A percentile compares a stretch with the other conserved stretches of the same genome.
phyloP scores from a whole-genome alignment of 2,797 vertebrate genomes.

The Neopelma chrysocephalum region DNA sequence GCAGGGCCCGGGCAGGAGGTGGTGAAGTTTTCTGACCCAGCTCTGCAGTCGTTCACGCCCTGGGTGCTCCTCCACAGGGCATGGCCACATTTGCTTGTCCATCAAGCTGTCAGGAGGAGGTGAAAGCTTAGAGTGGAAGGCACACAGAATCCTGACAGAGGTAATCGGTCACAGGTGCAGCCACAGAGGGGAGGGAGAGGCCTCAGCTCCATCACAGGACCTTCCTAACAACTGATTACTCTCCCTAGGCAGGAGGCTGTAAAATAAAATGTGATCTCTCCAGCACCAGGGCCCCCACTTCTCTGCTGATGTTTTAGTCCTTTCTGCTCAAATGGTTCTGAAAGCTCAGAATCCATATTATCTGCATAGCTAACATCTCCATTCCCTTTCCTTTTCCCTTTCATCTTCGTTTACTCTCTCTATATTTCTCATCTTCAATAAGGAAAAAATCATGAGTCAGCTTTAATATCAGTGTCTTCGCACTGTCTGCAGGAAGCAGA shows the following conservation, averaged over 20 bases:
- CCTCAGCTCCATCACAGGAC: not conserved
- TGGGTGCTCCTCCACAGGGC: not conserved
- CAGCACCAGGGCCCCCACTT: not conserved
- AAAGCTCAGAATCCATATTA: slow-evolving; percentile 6
- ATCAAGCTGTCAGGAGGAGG: slow-evolving; percentile 1
- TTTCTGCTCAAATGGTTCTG: not conserved
- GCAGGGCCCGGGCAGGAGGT: not conserved
- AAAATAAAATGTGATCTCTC: slow-evolving; percentile 12
- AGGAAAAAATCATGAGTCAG: slow-evolving; percentile 25
- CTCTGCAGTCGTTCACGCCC: not conserved
- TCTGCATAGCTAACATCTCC: slow-evolving; percentile 55
- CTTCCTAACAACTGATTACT: slow-evolving; percentile 19
- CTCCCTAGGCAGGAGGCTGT: not conserved
- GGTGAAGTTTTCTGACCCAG: not conserved
- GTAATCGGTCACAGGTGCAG: not conserved
- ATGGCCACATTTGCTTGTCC: not conserved
- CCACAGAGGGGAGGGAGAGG: not conserved
- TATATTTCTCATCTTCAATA: slow-evolving; percentile 41
- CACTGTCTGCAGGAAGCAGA: slow-evolving; percentile 40
- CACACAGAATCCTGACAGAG: not conserved
- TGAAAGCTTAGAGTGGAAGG: not conserved
- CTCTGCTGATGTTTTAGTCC: slow-evolving; percentile 6
- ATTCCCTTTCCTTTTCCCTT: slow-evolving; percentile 31
- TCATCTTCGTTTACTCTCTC: slow-evolving; percentile 46
- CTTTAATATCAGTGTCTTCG: slow-evolving; percentile 31